Base-by-base conservation (phyloP, 2,888 invertebrate species). In the Pycnomerus fuliginosus region DNA sequence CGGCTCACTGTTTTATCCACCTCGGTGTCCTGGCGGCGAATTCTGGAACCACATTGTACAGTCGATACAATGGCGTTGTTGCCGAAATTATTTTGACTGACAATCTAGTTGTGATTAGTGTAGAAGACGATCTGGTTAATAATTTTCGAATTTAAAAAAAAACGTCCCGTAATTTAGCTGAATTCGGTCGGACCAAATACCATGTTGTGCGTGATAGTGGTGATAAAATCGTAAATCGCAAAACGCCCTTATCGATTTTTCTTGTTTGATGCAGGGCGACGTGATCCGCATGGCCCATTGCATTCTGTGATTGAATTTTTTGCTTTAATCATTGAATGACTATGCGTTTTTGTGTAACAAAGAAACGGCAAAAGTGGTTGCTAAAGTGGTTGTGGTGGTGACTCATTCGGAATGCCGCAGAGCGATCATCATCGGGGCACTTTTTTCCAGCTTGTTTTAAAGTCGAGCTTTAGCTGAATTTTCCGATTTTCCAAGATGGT, bases 201-300 rank as follows among this genome's bases (percentile, higher is more conserved):
- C n/a, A n/a, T n/a, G n/a, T n/a, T n/a, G n/a, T n/a, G n/a, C n/a
- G n/a, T n/a, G n/a, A n/a, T n/a, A n/a, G n/a, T n/a, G n/a, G n/a
- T n/a, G n/a, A n/a, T n/a, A n/a, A n/a, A n/a, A n/a, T n/a, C n/a
- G n/a, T n/a, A n/a, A n/a, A n/a, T 23, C 10, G 43, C 37, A 34
- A 44, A 34, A 72, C 72, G 71, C 72, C 72, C 72, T 72, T 72
- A 71, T 72, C 69, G 70, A 72, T 72, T 71, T 72, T 70, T 68
- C 48, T 29, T 54, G 48, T 64, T 65, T 63, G 65, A 65, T 67
- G 68, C 64, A 65, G 58, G 61, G 53, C 61, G 67, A 62, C 61
- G 64, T 62, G 64, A 59, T 60, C 56, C 56, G 61, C 61, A 62
- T 58, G 61, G 61, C 57, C 52, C 52, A 43, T 31, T 31, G 11